Conservation (phyloP, 2,113 vertebrate species). For the Carettochelys insculpta region DNA sequence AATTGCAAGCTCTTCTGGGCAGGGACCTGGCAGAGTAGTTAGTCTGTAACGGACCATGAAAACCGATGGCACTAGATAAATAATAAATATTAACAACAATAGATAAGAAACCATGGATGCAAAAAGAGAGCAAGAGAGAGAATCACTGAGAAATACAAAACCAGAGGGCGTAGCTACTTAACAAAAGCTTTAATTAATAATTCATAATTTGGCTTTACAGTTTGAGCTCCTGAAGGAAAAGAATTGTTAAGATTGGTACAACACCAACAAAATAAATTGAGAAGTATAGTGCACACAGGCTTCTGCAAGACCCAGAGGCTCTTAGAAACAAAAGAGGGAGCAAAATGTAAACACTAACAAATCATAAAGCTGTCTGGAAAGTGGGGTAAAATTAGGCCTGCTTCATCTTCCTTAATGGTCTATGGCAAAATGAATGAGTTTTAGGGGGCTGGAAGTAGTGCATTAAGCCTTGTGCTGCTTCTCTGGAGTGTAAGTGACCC, state of each 20-base stretch:
- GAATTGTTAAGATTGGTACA: background rate
- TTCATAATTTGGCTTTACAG: background rate
- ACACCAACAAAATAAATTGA: background rate
- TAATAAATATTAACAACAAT: constrained; percentile 60
- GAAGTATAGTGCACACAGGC: background rate
- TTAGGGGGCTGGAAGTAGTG: background rate
- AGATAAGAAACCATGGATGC: constrained; percentile 7
- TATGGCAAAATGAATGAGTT: constrained; percentile 9
- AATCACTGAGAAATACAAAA: constrained; percentile 7
- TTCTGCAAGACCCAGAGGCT: background rate
- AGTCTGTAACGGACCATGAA: background rate
- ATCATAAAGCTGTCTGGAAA: background rate
- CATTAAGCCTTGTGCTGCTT: background rate
- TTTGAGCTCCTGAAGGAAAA: background rate
- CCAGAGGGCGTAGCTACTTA: background rate
- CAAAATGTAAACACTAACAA: background rate
- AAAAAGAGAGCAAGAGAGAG: constrained; percentile 1
- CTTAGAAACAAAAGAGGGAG: background rate
- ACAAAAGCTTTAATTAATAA: background rate
- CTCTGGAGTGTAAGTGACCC: background rate
- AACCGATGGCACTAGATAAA: constrained; percentile 30
- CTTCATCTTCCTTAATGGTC: background rate
- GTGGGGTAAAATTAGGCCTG: background rate
- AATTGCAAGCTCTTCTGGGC: background rate
- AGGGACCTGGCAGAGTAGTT: constrained; percentile 9